Evolutionary conservation across 2,113 vertebrate genomes (phyloP), one percentile per base, ranked within the genome.

Genomic region (Catharus fuscescens): DNA sequence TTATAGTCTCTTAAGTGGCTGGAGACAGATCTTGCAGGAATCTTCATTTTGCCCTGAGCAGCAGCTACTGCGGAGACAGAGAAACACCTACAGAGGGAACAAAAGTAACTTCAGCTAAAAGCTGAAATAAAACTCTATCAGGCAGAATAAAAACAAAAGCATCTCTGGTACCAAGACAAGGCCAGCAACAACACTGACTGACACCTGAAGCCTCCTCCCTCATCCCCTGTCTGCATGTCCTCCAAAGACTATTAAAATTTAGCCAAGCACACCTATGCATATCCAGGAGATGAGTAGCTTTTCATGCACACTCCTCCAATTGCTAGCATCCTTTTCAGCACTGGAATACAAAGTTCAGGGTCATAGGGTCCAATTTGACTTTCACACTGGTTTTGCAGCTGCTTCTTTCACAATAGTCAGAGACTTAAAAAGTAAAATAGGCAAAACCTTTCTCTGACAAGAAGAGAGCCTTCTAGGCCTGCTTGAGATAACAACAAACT

Each of bases 201-300:
- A 38, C 18, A 59, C 5, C 2, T 54, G 45, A 94, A 79, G 31
- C 6, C 5, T 14, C 2, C 5, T 61, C 25, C 36, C 65, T 69
- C 0, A 0, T 20, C 8, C 4, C 12, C 10, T 42, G 10, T 42
- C 16, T 31, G 18, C 16, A 20, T 18, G 32, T 45, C 31, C 36
- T 61, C 23, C 48, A 83, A 91, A 18, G 61, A 61, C 10, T 23
- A 83, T 12, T 61, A 44, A 73, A 61, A 80, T 60, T 36, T 36
- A 81, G 23, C 34, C 24, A 73, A 78, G 23, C 38, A 52, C 20
- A 57, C 13, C 18, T 80, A 38, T 16, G 32, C 12, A 20, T 14
- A 80, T 6, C 12, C 59, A 86, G 31, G 14, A 71, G 11, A 56
- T 5, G 0, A 71, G 28, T 25, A 60, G 15, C 7, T 80, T 83